Evolutionary conservation across 2,113 vertebrate genomes (phyloP).

Genomic region (Ochotona curzoniae): DNA sequence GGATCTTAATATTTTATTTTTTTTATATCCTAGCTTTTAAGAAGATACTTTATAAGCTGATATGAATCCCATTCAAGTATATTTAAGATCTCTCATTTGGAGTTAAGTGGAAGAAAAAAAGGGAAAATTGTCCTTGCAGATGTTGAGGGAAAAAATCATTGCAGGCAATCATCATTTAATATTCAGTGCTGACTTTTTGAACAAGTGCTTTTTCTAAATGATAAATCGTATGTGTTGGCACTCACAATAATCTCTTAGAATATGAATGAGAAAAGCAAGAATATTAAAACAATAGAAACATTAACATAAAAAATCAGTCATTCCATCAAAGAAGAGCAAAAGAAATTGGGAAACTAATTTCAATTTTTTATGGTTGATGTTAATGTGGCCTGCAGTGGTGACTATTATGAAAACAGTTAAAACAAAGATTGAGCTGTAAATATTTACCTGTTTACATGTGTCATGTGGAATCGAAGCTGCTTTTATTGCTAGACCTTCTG

Average conservation of each 20-base stretch:
- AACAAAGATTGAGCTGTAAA: conserved; percentile 56
- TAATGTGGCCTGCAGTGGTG: conserved; percentile 21
- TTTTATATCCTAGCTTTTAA: conserved; percentile 80
- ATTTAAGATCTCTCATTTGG: conserved; percentile 88
- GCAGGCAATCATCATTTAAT: conserved; percentile 90
- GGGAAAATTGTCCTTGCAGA: conserved; percentile 89
- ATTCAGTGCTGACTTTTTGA: conserved; percentile 87
- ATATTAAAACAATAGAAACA: conserved; percentile 90
- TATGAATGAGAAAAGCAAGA: conserved; percentile 89
- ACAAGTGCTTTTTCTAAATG: conserved; percentile 89
- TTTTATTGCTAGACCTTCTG: not conserved
- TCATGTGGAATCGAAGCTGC: not conserved
- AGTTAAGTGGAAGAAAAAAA: conserved; percentile 89
- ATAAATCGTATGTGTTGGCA: conserved; percentile 89
- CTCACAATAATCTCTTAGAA: conserved; percentile 88
- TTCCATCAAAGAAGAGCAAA: conserved; percentile 73
- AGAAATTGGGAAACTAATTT: conserved; percentile 74
- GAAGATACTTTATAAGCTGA: conserved; percentile 81
- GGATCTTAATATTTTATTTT: conserved; percentile 78
- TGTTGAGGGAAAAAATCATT: conserved; percentile 89
- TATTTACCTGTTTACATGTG: conserved; percentile 54
- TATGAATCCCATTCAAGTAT: conserved; percentile 87
- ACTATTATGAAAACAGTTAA: conserved; percentile 33
- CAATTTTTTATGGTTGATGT: conserved; percentile 54
- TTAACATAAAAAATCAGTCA: conserved; percentile 84